Evolutionary conservation across 2,888 invertebrate species (phyloP), one percentile per base, ranked within the genome.

Genomic region (Poecilobothrus nobilitatus): DNA sequence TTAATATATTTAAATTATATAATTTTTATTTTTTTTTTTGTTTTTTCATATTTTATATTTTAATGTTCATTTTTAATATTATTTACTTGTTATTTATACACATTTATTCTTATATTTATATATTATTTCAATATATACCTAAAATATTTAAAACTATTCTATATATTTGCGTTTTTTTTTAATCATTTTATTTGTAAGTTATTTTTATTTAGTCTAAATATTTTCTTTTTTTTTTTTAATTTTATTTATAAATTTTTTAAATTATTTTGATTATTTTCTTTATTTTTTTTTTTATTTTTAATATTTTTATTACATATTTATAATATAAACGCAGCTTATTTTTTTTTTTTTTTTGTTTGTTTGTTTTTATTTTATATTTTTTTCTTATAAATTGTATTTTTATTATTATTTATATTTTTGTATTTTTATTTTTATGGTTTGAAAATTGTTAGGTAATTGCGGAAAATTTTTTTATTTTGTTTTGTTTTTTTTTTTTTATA

Each of bases 141-240:
- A 53, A 4, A 6, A 15, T 41, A n/a, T 53, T 53, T 53, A 18
- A 53, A 53, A 53, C 53, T 53, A 53, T 15, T 53, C 53, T 53
- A n/a, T 53, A 15, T 3, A 2, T 53, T 18, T 41, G 15, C 9
- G 41, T 41, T 22, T 67, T 63, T 41, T 63, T 66, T 34, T 65
- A 65, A 12, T 22, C 8, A 33, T 66, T 66, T 66, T 9, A 15
- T 10, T n/a, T n/a, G n/a, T n/a, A n/a, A n/a, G n/a, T n/a, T n/a
- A 18, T 10, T 66, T 18, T 66, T 66, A 34, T 18, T 21, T 66
- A 33, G 41, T 66, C 33, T 37, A 37, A 71, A 71, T 68, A 64
- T 44, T 67, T 70, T 33, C 9, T 63, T 66, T 53, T 76, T 76
- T 77, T 76, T 76, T 74, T 75, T 72, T 74, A 72, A 37, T 21